Evolutionary conservation across 2,797 vertebrate genomes (phyloP).

Genomic region (Tympanoctomys barrerae): DNA sequence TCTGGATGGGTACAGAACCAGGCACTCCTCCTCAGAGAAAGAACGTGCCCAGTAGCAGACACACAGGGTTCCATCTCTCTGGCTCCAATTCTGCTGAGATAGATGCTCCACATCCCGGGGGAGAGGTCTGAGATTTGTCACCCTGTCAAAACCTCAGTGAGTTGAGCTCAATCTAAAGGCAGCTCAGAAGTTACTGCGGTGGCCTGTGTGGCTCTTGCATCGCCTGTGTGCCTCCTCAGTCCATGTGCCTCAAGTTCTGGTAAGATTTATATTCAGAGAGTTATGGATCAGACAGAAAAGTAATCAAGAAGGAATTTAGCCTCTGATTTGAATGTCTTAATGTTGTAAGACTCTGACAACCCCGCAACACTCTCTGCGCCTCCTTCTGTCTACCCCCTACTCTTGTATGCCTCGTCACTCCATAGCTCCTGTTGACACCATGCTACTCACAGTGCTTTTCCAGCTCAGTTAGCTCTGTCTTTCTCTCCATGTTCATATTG

Average conservation of each 20-base stretch:
- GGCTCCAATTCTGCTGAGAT: slow-evolving; percentile 19
- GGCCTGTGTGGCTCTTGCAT: neutral
- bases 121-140: neutral
- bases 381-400: neutral
- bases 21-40: neutral
- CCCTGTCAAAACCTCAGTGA: neutral
- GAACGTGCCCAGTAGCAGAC: neutral
- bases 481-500: neutral
- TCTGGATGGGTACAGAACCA: slow-evolving; percentile 37
- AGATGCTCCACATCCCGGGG: neutral
- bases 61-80: neutral
- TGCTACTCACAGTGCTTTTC: neutral
- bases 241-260: neutral
- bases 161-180: neutral
- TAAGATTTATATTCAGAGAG: slow-evolving; percentile 20
- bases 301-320: slow-evolving; percentile 23
- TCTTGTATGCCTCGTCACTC: fast-evolving
- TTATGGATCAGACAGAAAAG: neutral
- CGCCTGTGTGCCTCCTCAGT: neutral
- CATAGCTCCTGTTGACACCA: neutral
- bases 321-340: slow-evolving; percentile 26
- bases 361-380: neutral
- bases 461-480: neutral
- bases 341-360: neutral
- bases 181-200: neutral